Percentiles rank a stretch among this genome's conserved stretches.
Evolutionary conservation across 2,797 vertebrate genomes (phyloP).

Genomic region (Tiaroga cobitis): DNA sequence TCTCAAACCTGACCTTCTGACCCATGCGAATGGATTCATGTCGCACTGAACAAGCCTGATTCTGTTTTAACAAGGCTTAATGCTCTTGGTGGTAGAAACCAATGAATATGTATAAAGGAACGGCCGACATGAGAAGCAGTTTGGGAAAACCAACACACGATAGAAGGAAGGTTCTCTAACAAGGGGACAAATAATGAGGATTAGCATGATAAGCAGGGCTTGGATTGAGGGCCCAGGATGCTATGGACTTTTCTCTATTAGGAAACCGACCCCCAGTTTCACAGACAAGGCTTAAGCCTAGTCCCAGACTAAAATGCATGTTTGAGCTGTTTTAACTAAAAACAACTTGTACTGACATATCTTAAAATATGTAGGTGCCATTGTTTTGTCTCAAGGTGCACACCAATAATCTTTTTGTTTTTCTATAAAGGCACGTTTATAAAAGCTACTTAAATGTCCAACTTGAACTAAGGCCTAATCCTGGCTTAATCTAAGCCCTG

Average conservation of each 20-base stretch:
- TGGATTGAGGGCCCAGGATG: slow-evolving; percentile 31
- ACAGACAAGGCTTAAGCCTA: too few species aligned
- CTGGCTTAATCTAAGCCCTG: too few species aligned
- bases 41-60: slow-evolving; percentile 69
- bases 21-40: slow-evolving; percentile 77
- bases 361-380: too few species aligned
- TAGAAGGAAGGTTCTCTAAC: slow-evolving; percentile 52
- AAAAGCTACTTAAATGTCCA: too few species aligned
- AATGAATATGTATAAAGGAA: slow-evolving; percentile 71
- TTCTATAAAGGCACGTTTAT: too few species aligned
- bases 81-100: slow-evolving; percentile 63
- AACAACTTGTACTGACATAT: too few species aligned
- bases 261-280: neutral
- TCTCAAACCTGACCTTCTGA: slow-evolving; percentile 75
- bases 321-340: too few species aligned
- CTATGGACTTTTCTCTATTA: slow-evolving; percentile 44
- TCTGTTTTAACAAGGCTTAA: slow-evolving; percentile 71
- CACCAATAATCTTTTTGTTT: too few species aligned
- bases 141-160: slow-evolving; percentile 57
- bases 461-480: too few species aligned
- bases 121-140: slow-evolving; percentile 54
- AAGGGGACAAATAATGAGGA: slow-evolving; percentile 53
- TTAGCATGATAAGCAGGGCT: slow-evolving; percentile 62
- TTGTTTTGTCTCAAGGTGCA: too few species aligned
- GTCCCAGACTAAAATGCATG: too few species aligned